Conservation (phyloP, 2,797 vertebrate genomes). For the Orestias chungarensis region DNA sequence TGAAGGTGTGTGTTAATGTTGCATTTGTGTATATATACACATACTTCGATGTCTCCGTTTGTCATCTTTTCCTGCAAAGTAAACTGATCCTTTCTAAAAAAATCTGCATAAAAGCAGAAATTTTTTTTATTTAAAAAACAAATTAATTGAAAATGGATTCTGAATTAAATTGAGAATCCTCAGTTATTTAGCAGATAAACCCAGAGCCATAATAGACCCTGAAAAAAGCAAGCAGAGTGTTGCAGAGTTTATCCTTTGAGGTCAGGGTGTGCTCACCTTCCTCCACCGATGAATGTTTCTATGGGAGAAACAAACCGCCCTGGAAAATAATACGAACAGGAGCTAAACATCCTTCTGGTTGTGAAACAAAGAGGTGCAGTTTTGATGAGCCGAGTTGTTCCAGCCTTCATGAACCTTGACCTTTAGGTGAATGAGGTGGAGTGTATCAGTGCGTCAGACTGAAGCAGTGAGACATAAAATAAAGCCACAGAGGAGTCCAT, state of each 20-base stretch:
- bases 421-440: conserved; percentile 29
- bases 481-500: conserved; percentile 21
- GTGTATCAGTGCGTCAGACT: conserved; percentile 17
- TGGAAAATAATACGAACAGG: conserved; percentile 42
- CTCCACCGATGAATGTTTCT: conserved; percentile 32
- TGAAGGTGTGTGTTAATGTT: too few relatives aligned
- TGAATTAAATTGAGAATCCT: background rate
- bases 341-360: conserved; percentile 33
- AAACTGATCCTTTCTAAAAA: too few relatives aligned
- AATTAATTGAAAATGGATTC: too few relatives aligned
- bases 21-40: too few relatives aligned
- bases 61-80: too few relatives aligned
- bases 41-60: too few relatives aligned
- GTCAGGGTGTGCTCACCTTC: conserved; percentile 42
- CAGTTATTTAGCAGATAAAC: background rate
- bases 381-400: conserved; percentile 55
- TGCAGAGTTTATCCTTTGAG: conserved; percentile 57
- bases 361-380: conserved; percentile 2
- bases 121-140: too few relatives aligned
- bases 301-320: conserved; percentile 34
- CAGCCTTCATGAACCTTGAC: conserved; percentile 57
- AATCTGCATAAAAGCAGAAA: too few relatives aligned
- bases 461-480: conserved; percentile 12
- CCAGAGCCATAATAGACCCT: conserved; percentile 28
- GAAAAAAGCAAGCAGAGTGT: conserved; percentile 24